phyloP scores from a whole-genome alignment of 2,113 vertebrate genomes.

The Anoplopoma fimbria region DNA sequence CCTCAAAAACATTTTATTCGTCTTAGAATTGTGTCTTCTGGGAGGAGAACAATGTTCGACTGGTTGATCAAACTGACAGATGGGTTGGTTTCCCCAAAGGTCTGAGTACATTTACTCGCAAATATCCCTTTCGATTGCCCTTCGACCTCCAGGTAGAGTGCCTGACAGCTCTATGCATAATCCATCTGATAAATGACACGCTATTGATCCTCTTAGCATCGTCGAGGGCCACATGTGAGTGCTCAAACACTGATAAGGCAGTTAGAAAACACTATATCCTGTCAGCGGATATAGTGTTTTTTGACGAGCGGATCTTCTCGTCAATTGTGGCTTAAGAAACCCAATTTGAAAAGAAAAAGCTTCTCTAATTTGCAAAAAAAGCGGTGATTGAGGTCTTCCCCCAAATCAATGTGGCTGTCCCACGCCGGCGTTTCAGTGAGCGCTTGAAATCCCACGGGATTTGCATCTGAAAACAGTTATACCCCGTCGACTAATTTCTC shows the following conservation, averaged over 20 bases:
- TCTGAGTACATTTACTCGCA: conserved; percentile 12
- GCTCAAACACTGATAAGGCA: conserved; percentile 46
- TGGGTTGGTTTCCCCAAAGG: conserved; percentile 11
- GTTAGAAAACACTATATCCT: conserved; percentile 65
- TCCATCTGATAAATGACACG: conserved; percentile 54
- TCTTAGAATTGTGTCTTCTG: neutral
- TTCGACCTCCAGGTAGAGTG: conserved; percentile 27
- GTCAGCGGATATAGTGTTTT: too few species aligned
- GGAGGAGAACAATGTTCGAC: conserved; percentile 4
- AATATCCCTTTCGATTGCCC: conserved; percentile 47
- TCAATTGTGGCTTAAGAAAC: conserved; percentile 67
- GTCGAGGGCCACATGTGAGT: conserved; percentile 36
- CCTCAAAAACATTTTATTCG: neutral
- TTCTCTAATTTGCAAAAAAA: conserved; percentile 67
- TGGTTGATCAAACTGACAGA: conserved; percentile 1
- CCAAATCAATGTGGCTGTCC: conserved; percentile 69
- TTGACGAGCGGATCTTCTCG: too few species aligned
- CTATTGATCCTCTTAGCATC: conserved; percentile 61
- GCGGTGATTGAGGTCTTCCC: conserved; percentile 68
- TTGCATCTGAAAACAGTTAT: conserved; percentile 75
- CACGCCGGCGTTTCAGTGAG: conserved; percentile 42
- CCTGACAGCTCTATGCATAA: conserved; percentile 42
- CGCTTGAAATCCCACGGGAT: conserved; percentile 61
- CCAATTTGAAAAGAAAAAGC: conserved; percentile 56
- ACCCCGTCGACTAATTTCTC: conserved; percentile 66